Evolutionary conservation across 53 echinoderm and acorn worm species (phyloP), one percentile per base, ranked within the genome.

Genomic region (Holothuria scabra): DNA sequence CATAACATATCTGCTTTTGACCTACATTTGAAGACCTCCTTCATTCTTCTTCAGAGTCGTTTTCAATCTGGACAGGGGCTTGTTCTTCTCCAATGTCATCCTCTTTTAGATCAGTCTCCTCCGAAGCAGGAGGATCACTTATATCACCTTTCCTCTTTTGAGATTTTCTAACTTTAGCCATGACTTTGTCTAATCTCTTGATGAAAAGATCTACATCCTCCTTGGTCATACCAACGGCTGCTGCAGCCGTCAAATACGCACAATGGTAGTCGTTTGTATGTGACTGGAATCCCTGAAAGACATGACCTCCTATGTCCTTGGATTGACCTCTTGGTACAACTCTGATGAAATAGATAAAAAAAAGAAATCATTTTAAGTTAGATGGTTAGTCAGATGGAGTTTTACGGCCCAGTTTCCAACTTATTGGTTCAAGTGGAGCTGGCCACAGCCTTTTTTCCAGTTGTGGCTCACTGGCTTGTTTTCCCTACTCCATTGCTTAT

Each of bases 171-270:
- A 81, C 30, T 71, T 97, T 94, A 12, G 68, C 81, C 30, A 97
- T 80, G 21, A 94, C 92, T 65, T 97, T 97, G 83, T 97, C 94
- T 30, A 97, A 80, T 31, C 94, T 60, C 74, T 97, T 97, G 14
- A 89, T 82, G 76, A 97, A 97, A 12, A 94, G 86, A 32, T 94
- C 92, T 37, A 97, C 94, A 67, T 97, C 94, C 16, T 92, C 72
- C 60, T 71, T 92, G 35, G 92, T 94, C 80, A 97, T 97, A 20
- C 97, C 97, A 19, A 97, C 57, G 26, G 97, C 97, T 60, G 97
- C 97, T 22, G 97, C 97, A 14, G 94, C 97, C 0, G 97, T 97
- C 18, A 97, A 60, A 74, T 97, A 97, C 12, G 92, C 94, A 29
- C 81, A 89, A 22, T 90, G 87, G 78, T 97, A 97, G 34, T 23